Evolutionary conservation across 2,113 vertebrate species (phyloP), one percentile per base, ranked within the genome.

Genomic region (Epinephelus cyanopodus): DNA sequence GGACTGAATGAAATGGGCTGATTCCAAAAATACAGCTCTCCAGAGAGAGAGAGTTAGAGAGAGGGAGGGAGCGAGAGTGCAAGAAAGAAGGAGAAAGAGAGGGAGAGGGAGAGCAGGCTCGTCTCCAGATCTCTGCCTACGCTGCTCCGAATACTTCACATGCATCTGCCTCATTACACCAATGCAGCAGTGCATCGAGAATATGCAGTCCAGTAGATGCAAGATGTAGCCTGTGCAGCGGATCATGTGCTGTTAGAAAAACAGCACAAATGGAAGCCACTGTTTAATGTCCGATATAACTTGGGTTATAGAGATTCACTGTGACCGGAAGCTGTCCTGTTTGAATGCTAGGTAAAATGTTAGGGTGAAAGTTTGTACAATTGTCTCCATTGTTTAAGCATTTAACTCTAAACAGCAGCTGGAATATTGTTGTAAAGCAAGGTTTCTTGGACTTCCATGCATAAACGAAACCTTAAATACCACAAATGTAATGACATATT

Each of bases 1-100:
- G 90, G 73, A 70, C 87, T 86, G 79, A 90, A 85, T 89, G 78
- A 92, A 93, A 87, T 87, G 85, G 77, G 90, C 56, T 81, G 76
- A 90, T 84, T 93, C 91, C 92, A 94, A 90, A 94, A 93, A 93
- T 93, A 94, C 72, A 76, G 79, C 56, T 73, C 82, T 79, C 87
- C 71, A 85, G 77, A 90, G 83, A 86, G 68, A 25, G 57, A 57
- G 11, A 11, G 70, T 29, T 61, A 56, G 75, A 54, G 42, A 61
- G 71, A 65, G 82, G 52, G 69, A 78, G 65, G 27, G 52, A 68
- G 54, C 6, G 47, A 8, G 48, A 33, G 39, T 64, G 12, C 21
- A 23, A n/a, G 63, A n/a, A 13, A 13, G 63, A n/a, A 6, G 6
- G 63, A 33, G 57, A 57, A 45, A 11, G 70, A 39, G 61, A 56